Conservation (phyloP, 2,797 vertebrate genomes). For the Loriculus beryllinus region DNA sequence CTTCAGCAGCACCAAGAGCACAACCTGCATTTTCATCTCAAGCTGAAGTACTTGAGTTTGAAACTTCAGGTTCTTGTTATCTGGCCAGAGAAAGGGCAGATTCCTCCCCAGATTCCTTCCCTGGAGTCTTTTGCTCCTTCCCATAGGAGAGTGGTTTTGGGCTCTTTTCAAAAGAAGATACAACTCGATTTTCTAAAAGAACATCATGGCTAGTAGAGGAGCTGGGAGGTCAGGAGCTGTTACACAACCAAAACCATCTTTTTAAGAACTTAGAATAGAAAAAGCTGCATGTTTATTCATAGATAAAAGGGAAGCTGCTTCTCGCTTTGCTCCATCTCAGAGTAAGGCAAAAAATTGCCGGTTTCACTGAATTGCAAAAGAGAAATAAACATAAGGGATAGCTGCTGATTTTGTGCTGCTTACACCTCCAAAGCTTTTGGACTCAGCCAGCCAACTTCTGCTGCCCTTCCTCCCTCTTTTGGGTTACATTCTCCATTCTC, state of each 20-base stretch:
- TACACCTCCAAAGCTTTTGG: neutral
- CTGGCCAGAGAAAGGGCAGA: neutral
- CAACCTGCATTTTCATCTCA: neutral
- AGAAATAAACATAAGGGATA: neutral
- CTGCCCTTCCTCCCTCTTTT: neutral
- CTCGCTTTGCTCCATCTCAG: neutral
- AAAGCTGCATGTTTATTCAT: slow-evolving; percentile 42
- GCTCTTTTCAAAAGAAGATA: neutral
- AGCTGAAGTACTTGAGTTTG: neutral
- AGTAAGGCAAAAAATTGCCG: slow-evolving; percentile 6
- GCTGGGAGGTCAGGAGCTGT: slow-evolving; percentile 6
- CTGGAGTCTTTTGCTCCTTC: neutral
- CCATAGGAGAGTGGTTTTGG: neutral
- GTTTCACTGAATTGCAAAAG: neutral
- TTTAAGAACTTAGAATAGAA: slow-evolving; percentile 39
- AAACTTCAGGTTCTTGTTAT: neutral
- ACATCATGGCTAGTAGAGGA: neutral
- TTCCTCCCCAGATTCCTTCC: neutral
- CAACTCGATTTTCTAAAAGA: neutral
- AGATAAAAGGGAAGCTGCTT: slow-evolving; percentile 30
- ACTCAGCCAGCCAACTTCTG: neutral
- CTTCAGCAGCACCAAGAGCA: neutral
- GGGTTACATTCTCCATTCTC: neutral
- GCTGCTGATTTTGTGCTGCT: neutral
- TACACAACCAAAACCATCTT: slow-evolving; percentile 22